phyloP scores from a whole-genome alignment of 2,797 vertebrate species.

The Notamacropus eugenii region DNA sequence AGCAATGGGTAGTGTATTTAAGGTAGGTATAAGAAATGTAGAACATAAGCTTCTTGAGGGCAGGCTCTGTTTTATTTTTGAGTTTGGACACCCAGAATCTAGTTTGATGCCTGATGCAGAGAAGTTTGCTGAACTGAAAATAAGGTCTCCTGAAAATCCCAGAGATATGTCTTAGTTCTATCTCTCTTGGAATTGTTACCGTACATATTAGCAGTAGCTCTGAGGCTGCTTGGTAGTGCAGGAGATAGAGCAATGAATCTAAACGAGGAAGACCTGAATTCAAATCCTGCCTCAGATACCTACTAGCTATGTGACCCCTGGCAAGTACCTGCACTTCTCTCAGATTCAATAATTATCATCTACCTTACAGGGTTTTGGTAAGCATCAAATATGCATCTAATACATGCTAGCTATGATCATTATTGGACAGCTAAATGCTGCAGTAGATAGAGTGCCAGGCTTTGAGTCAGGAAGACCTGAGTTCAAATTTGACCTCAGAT shows the following conservation, averaged over 20 bases:
- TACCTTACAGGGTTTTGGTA: background rate
- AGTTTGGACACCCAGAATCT: background rate
- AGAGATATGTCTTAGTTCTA: background rate
- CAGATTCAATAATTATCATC: background rate
- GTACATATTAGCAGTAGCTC: background rate
- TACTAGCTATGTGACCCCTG: background rate
- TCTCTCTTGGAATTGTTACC: background rate
- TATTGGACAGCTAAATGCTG: background rate
- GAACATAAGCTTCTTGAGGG: background rate
- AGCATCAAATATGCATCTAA: background rate
- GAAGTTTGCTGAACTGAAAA: background rate
- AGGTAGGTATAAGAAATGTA: background rate
- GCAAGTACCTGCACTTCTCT: background rate
- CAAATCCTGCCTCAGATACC: background rate
- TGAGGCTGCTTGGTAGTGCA: background rate
- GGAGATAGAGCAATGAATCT: background rate
- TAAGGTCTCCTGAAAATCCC: background rate
- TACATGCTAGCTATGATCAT: background rate
- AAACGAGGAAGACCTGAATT: background rate
- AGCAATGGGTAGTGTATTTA: background rate
- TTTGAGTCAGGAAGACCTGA: background rate
- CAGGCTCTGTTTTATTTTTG: background rate
- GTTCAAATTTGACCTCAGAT: background rate
- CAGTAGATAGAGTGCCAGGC: background rate
- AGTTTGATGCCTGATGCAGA: background rate